Evolutionary conservation across 1,140 invertebrate genomes (phyloP).

Genomic region (Delia radicum): DNA sequence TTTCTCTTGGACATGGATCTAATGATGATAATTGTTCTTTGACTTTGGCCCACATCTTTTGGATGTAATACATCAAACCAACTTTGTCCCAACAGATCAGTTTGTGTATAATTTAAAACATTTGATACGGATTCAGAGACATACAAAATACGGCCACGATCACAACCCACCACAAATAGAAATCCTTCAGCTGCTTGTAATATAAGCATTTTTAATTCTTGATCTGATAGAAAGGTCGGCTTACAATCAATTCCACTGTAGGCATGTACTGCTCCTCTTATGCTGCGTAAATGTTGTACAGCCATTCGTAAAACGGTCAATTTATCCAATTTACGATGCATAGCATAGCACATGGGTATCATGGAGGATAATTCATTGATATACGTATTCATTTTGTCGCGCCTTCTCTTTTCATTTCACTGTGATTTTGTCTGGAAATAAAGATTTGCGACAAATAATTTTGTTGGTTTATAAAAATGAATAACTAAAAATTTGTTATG

Average conservation of each 20-base stretch:
- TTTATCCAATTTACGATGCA: constrained; percentile 91
- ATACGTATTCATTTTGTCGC: constrained; percentile 96
- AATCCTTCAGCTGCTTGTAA: constrained; percentile 86
- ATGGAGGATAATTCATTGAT: constrained; percentile 87
- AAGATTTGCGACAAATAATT: no score
- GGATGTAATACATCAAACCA: constrained; percentile 94
- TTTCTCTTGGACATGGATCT: constrained; percentile 83
- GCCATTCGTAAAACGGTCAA: constrained; percentile 91
- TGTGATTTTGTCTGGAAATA: constrained; percentile 81
- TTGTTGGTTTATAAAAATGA: not conserved
- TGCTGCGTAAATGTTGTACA: constrained; percentile 86
- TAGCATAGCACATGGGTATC: constrained; percentile 91
- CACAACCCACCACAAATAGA: constrained; percentile 90
- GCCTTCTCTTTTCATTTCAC: constrained; percentile 92
- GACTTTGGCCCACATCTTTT: constrained; percentile 90
- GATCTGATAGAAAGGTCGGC: constrained; percentile 84
- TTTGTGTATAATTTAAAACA: constrained; percentile 82
- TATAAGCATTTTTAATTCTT: constrained; percentile 82
- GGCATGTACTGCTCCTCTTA: constrained; percentile 73
- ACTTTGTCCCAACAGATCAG: constrained; percentile 87
- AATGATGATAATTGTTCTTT: constrained; percentile 93
- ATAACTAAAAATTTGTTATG: no score
- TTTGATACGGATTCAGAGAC: constrained; percentile 87
- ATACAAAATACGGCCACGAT: constrained; percentile 85
- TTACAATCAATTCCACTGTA: constrained; percentile 82